Base-by-base conservation (phyloP, 2,888 invertebrate species). In the Pollenia griseotomentosa region DNA sequence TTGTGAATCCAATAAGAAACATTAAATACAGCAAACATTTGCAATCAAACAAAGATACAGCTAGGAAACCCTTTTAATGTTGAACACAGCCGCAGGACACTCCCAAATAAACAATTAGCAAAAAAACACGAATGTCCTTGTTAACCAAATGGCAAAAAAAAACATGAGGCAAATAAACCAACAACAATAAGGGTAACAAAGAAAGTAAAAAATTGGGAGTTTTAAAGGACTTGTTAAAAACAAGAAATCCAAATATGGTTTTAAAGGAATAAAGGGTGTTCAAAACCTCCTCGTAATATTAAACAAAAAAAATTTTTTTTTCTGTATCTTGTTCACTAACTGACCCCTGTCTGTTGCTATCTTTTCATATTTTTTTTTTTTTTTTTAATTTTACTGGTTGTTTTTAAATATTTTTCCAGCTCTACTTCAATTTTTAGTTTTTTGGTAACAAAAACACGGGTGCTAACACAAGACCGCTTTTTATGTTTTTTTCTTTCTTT, bases 21-120 rank as follows among this genome's bases (percentile, higher is more conserved):
- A 33, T 44, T 33, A 12, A 44, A 42, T 51, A 73, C n/a, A 53
- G 23, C 23, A 51, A 71, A 42, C 11, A 53, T 42, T 48, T 23
- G 5, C 10, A 46, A 66, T 46, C 40, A 48, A 68, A 48, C 68
- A n/a, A 46, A 23, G 14, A 55, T n/a, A 40, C 5, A 73, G n/a
- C 55, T 9, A 79, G 75, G 65, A 80, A 83, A 80, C 85, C 83
- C 81, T 80, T 77, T 86, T 85, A 85, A 23, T 87, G 88, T 88
- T 88, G 66, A 88, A 88, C 89, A 88, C 74, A 83, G 88, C 89
- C 88, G 71, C 88, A 88, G 88, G 88, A 78, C 86, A 87, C 88
- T 74, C 88, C 88, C 89, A 88, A 85, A 83, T 84, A 87, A 87
- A 87, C 86, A 86, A 87, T 87, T 82, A 88, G 85, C 68, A 71